Conservation (phyloP, 2,888 invertebrate species). For the Trissolcus brochymenae region DNA sequence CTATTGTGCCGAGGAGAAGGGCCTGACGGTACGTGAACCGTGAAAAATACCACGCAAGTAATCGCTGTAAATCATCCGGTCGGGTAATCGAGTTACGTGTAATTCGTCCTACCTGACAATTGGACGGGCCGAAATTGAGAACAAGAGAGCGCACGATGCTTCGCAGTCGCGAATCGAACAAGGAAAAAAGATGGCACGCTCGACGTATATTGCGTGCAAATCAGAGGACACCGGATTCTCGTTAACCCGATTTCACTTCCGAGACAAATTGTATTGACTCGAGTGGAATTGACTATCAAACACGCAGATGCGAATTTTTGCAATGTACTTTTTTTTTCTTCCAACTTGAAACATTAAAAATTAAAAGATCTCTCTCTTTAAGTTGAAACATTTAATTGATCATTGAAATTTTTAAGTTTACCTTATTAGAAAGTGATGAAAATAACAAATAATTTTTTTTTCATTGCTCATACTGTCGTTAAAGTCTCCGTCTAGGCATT, state of each 20-base stretch:
- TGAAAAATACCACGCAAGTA: constrained; percentile 53
- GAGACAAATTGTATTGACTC: constrained; percentile 44
- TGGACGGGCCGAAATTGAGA: constrained; percentile 14
- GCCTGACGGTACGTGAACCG: constrained; percentile 30
- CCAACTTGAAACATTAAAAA: neutral
- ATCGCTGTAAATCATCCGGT: constrained; percentile 44
- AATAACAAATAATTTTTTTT: too few relatives aligned
- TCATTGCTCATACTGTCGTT: too few relatives aligned
- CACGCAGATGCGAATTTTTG: constrained; percentile 17
- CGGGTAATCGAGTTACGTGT: constrained; percentile 47
- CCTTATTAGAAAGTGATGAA: too few relatives aligned
- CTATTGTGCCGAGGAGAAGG: constrained; percentile 25
- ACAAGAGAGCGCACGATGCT: constrained; percentile 6
- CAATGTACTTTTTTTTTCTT: neutral
- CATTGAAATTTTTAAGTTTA: too few relatives aligned
- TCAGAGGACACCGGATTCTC: constrained; percentile 21
- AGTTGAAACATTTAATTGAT: neutral
- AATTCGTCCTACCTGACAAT: constrained; percentile 51
- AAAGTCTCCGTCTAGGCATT: too few relatives aligned
- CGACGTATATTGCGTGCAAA: constrained; percentile 20
- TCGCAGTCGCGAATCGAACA: neutral
- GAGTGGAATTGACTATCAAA: constrained; percentile 36
- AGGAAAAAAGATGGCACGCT: constrained; percentile 22
- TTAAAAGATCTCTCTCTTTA: neutral
- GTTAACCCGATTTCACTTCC: constrained; percentile 53